These are phyloP conservation scores for Loris lydekkerianus DNA, from an alignment of 2,797 vertebrate genomes.

Conservation along the genomic window DNA sequence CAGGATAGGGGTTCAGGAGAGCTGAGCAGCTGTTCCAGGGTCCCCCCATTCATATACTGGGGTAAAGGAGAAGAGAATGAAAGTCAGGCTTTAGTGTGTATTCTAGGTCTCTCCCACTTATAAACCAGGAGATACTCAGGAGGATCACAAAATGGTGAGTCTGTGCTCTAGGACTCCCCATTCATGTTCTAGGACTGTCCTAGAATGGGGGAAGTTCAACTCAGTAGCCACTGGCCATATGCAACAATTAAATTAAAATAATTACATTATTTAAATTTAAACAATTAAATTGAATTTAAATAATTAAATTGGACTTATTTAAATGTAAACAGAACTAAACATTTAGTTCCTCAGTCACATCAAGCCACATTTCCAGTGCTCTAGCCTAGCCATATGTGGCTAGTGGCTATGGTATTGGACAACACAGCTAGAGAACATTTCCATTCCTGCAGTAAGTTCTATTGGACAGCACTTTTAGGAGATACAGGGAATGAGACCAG, in stretches of 20 bases:
- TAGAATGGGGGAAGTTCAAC: not conserved
- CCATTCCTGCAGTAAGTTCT: conserved; percentile 56
- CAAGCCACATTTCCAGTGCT: not conserved
- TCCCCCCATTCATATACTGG: conserved; percentile 97
- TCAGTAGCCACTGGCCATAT: not conserved
- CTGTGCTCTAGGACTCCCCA: not conserved
- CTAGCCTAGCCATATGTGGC: not conserved
- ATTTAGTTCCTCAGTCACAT: conserved; percentile 13
- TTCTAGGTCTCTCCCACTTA: conserved; percentile 12
- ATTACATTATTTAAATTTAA: not conserved
- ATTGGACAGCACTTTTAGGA: not conserved
- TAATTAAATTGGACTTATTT: not conserved
- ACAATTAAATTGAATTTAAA: not conserved
- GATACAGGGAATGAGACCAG: conserved; percentile 85
- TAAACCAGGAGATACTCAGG: conserved; percentile 9
- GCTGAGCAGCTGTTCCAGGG: conserved; percentile 97
- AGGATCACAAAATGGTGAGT: conserved; percentile 2
- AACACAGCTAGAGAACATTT: not conserved
- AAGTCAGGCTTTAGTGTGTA: conserved; percentile 6
- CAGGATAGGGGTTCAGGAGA: conserved; percentile 93
- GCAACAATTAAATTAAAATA: not conserved
- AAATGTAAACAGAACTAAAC: conserved; percentile 1
- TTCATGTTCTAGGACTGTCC: not conserved
- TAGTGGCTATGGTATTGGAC: not conserved
- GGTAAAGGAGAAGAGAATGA: not conserved